Evolutionary conservation across 2,113 vertebrate species (phyloP), one percentile per base, ranked within the genome.

Genomic region (Lucifuga dentata): DNA sequence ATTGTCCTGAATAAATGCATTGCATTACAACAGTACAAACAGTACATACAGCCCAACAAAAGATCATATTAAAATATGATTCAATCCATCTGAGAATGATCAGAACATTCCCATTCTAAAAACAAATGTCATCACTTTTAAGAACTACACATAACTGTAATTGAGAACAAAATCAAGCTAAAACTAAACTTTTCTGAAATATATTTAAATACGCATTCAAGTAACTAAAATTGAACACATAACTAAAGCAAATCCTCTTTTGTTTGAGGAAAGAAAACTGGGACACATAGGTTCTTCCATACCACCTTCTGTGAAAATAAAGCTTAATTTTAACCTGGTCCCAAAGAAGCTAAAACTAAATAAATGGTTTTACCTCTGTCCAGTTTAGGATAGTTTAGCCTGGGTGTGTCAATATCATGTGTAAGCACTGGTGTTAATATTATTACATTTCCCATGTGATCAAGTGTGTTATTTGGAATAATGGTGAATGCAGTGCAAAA

Each of bases 31-130:
- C 32, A 53, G 48, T 8, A 67, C 11, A 77, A 73, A 66, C 65
- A 29, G 80, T 36, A 9, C 33, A 17, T 46, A 48, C 21, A 70
- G 55, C 43, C 33, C 29, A 70, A 72, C 20, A 83, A 41, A 78
- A 57, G 5, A 67, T 55, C 9, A 63, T 75, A 79, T 41, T 79
- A 76, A 88, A 83, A 72, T 56, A 81, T 41, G 65, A 68, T 57
- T 68, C 39, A 81, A 59, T 69, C 52, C 36, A 70, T 64, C 33
- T 58, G 9, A 21, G 43, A 59, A 59, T 3, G 53, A 73, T 55
- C 15, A 16, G 9, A 39, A n/a, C 20, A 62, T 72, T 33, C 39
- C 59, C 11, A 21, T 36, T 75, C 38, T 68, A 36, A 45, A 50
- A 59, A 52, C 33, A 80, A 32, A 15, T 68, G 58, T 21, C 16